Conservation (phyloP, 2,797 vertebrate genomes). For the Lutjanus argentimaculatus region DNA sequence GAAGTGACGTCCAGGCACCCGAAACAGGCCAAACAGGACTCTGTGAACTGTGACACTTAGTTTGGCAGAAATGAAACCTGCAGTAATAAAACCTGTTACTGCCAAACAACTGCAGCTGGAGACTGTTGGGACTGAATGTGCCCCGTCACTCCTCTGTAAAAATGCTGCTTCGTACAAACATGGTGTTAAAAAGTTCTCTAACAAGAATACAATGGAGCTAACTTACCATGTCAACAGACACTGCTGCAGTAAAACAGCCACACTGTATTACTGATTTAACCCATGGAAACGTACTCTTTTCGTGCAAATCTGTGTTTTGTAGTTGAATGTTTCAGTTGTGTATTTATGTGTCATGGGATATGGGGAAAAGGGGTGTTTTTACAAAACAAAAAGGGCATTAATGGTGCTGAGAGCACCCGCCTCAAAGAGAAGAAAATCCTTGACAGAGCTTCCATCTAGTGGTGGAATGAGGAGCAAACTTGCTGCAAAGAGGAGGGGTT, state of each 20-base stretch:
- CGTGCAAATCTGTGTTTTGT: neutral
- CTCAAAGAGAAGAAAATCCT: slow-evolving; percentile 13
- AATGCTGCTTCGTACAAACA: slow-evolving; percentile 37
- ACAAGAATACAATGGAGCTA: neutral
- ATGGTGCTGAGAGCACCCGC: neutral
- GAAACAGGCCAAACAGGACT: slow-evolving; percentile 5
- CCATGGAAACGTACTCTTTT: neutral
- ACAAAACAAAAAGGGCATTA: slow-evolving; percentile 9
- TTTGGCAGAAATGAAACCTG: slow-evolving; percentile 3
- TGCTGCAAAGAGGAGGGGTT: slow-evolving; percentile 68
- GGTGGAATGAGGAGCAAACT: slow-evolving; percentile 42
- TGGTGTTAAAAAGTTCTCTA: neutral
- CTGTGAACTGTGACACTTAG: slow-evolving; percentile 1
- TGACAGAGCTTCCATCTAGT: slow-evolving; percentile 65
- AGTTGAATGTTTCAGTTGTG: slow-evolving; percentile 2
- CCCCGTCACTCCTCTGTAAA: neutral
- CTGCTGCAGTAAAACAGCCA: neutral
- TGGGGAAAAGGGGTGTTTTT: slow-evolving; percentile 16
- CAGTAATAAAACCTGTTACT: neutral
- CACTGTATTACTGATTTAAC: neutral
- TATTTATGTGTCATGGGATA: slow-evolving; percentile 22
- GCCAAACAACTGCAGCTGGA: slow-evolving; percentile 13
- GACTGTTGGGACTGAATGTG: neutral
- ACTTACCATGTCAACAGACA: neutral
- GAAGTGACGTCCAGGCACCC: neutral